These are phyloP conservation scores for Leptinotarsa haldemani DNA, from an alignment of 2,888 invertebrate genomes.

Conservation along the genomic window DNA sequence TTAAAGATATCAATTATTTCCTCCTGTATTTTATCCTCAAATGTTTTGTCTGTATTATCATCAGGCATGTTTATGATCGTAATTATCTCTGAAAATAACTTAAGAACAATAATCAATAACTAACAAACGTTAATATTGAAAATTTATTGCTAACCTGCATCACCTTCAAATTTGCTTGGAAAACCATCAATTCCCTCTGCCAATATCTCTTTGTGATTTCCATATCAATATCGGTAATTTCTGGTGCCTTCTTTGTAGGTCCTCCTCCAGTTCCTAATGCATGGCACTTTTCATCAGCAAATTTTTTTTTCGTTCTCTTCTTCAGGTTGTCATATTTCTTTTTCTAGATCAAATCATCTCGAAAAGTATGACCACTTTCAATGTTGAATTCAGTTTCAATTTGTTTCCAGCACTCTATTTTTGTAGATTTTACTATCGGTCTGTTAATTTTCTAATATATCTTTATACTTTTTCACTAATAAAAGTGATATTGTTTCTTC, in stretches of 20 bases:
- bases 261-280: constrained; percentile 38
- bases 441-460: too few species aligned
- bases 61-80: not conserved
- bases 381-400: constrained; percentile 32
- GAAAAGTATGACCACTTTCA: constrained; percentile 20
- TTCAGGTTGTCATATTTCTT: constrained; percentile 45
- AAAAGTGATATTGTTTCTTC: too few species aligned
- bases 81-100: constrained; percentile 3
- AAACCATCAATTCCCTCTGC: constrained; percentile 11
- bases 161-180: not conserved
- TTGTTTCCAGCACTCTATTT: too few species aligned
- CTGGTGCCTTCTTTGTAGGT: constrained; percentile 22
- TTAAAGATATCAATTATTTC: not conserved
- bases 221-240: constrained; percentile 33
- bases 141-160: constrained; percentile 14
- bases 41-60: not conserved
- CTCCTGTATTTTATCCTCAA: constrained; percentile 2
- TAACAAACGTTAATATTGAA: not conserved
- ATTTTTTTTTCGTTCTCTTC: constrained; percentile 42
- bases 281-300: constrained; percentile 40
- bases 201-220: constrained; percentile 13
- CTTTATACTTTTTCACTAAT: too few species aligned
- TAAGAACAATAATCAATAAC: not conserved
- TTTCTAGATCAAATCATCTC: constrained; percentile 26
- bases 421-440: too few species aligned